Conservation (phyloP, 2,888 invertebrate species). For the Acanthacorydalis orientalis region DNA sequence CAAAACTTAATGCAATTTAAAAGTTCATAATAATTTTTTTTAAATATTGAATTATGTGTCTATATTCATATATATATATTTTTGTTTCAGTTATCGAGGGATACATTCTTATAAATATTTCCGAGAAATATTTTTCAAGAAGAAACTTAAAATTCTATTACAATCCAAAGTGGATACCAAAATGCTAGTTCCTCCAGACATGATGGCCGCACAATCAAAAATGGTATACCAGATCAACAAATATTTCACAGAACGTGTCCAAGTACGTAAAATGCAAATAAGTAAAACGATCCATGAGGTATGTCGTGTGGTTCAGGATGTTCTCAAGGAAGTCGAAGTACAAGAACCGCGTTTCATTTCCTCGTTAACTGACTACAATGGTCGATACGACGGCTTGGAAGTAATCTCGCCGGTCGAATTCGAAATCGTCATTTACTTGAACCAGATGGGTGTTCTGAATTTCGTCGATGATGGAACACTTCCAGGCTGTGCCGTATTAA, state of each 20-base stretch:
- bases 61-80: no score
- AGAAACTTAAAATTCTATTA: no score
- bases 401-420: constrained; percentile 87
- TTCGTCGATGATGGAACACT: constrained; percentile 91
- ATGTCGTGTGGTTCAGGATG: constrained; percentile 83
- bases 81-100: no score
- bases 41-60: no score
- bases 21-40: no score
- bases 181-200: constrained; percentile 83
- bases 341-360: constrained; percentile 91
- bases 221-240: constrained; percentile 91
- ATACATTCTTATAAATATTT: no score
- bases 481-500: constrained; percentile 87
- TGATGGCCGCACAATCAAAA: constrained; percentile 88
- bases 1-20: no score
- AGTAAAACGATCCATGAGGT: constrained; percentile 80
- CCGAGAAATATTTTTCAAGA: no score
- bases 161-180: constrained; percentile 17
- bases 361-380: constrained; percentile 75
- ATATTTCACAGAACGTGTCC: constrained; percentile 82
- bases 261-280: constrained; percentile 68
- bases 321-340: constrained; percentile 85
- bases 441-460: constrained; percentile 96
- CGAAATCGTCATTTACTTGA: constrained; percentile 85
- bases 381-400: constrained; percentile 83